phyloP scores from a whole-genome alignment of 2,888 invertebrate genomes.

The Agonopterix alstromeriana region DNA sequence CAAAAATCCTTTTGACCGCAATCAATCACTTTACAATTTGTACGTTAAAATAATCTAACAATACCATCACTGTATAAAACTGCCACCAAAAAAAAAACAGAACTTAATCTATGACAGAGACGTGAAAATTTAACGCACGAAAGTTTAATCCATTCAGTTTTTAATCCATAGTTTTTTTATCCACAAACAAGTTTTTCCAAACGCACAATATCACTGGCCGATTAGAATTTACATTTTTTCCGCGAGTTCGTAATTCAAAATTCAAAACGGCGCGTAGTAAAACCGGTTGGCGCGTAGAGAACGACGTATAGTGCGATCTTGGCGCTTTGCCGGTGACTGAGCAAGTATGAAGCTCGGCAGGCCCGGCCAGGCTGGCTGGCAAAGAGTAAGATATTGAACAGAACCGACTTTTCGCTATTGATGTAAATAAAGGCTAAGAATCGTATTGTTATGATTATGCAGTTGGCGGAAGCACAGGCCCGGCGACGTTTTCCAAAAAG shows the following conservation, averaged over 20 bases:
- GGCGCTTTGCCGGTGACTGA: slow-evolving; percentile 57
- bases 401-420: slow-evolving; percentile 8
- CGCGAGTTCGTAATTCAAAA: slow-evolving; percentile 39
- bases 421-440: no score
- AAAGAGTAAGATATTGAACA: slow-evolving; percentile 38
- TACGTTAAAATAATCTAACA: slow-evolving; percentile 9
- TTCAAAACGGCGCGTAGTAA: slow-evolving; percentile 29
- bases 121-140: slow-evolving; percentile 7
- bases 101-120: slow-evolving; percentile 17
- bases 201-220: slow-evolving; percentile 5
- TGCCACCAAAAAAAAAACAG: slow-evolving; percentile 12
- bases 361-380: slow-evolving; percentile 60
- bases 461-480: no score
- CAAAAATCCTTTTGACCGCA: slow-evolving; percentile 13
- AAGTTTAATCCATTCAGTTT: slow-evolving; percentile 5
- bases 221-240: slow-evolving; percentile 13
- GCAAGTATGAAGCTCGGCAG: slow-evolving; percentile 57
- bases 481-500: no score
- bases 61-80: slow-evolving; percentile 11
- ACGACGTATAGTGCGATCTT: slow-evolving; percentile 14
- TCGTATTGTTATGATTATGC: no score
- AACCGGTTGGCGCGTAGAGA: slow-evolving; percentile 14
- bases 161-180: slow-evolving; percentile 7
- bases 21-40: slow-evolving; percentile 19
- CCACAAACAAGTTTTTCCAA: background rate